Base-by-base conservation (phyloP, 1,140 invertebrate genomes). In the Drosophila pseudoobscura region DNA sequence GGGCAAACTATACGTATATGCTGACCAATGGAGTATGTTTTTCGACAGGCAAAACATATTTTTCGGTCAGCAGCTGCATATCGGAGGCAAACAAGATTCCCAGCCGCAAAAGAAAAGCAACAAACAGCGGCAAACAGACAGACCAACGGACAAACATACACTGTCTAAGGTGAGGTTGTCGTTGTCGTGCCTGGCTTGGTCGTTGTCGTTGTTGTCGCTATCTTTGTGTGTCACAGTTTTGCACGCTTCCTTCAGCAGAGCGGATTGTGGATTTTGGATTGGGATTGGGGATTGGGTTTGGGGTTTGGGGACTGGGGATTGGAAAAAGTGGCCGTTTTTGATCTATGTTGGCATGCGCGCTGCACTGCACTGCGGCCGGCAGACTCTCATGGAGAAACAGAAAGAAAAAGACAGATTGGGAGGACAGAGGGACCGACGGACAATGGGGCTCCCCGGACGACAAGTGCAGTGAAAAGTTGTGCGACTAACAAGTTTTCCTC, bases 151-250 rank as follows among this genome's bases (percentile, higher is more conserved):
- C 66, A 75, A 70, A 74, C 58, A 74, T 13, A 39, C 35, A 51
- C 46, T 44, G 66, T 53, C 45, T 55, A 58, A 71, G 71, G 53
- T 59, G 72, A 75, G 62, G 71, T 60, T 74, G 72, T 58, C 59
- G 55, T 50, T 49, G 57, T 60, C 57, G 71, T 68, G 72, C 55
- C 54, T 55, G 59, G 49, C 46, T 39, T 52, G 26, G 44, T 65
- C 57, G 56, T 75, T 63, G 73, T 72, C 61, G 57, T 66, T 57
- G 69, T 76, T 64, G 70, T 69, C 79, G 72, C 75, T 88, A 85
- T 85, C 80, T 85, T 85, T 85, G 80, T 85, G 80, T 85, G 80
- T 85, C 80, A 84, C 80, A 77, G 75, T 80, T 85, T 85, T 85
- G 80, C 80, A 85, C 80, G 80, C 80, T 85, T 85, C 80, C 77